Conservation (phyloP, 2,797 vertebrate genomes). For the Rhincodon typus region DNA sequence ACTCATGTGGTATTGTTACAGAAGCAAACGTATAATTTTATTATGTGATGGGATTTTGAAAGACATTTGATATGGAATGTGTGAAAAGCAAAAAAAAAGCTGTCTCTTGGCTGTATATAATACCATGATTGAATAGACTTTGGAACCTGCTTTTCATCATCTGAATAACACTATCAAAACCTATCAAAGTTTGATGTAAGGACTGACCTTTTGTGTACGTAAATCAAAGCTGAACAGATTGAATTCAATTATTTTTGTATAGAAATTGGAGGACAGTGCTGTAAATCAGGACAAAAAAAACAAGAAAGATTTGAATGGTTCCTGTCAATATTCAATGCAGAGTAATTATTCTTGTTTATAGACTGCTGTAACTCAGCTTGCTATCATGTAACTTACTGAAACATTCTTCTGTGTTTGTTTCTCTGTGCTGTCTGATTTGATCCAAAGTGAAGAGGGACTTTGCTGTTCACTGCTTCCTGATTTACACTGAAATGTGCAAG, state of each 20-base stretch:
- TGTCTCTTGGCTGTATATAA: not conserved
- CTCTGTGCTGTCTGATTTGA: not conserved
- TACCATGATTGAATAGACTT: not conserved
- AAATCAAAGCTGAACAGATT: conserved; percentile 6
- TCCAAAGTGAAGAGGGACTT: not conserved
- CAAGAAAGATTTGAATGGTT: not conserved
- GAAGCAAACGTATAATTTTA: not conserved
- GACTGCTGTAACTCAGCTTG: not conserved
- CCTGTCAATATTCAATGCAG: not conserved
- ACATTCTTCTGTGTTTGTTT: not conserved
- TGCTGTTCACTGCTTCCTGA: not conserved
- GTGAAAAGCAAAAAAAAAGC: not conserved
- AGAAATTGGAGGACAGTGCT: conserved; percentile 17
- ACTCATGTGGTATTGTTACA: not conserved
- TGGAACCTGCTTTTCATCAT: conserved; percentile 26
- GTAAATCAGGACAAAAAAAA: not conserved
- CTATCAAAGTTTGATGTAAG: conserved; percentile 26
- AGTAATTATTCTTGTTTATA: conserved; percentile 2
- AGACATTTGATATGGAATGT: not conserved
- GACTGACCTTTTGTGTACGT: not conserved
- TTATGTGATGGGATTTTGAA: not conserved
- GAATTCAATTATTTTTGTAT: conserved; percentile 29
- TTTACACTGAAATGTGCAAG: not conserved
- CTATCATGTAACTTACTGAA: not conserved
- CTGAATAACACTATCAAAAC: not conserved